These are phyloP conservation scores for Calycopis cecrops DNA, from an alignment of 1,140 invertebrate species.

Conservation along the genomic window DNA sequence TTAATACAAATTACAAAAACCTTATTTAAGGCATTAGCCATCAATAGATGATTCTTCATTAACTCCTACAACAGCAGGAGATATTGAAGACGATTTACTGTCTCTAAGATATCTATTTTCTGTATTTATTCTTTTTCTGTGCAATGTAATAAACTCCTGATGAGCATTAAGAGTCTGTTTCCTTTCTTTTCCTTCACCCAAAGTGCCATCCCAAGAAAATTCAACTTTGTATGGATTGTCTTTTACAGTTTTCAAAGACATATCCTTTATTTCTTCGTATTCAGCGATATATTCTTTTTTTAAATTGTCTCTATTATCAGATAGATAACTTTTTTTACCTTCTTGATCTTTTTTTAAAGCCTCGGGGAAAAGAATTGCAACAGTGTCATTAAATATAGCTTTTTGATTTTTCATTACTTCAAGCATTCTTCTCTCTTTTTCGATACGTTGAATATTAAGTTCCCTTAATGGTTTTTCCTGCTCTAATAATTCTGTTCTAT, in stretches of 20 bases:
- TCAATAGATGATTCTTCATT: too few species aligned
- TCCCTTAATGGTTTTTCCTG: constrained; percentile 68
- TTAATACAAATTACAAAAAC: too few species aligned
- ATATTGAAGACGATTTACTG: too few species aligned
- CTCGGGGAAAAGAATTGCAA: constrained; percentile 70
- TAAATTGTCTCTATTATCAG: constrained; percentile 38
- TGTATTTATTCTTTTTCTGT: constrained; percentile 42
- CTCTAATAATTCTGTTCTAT: constrained; percentile 60
- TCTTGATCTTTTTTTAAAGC: constrained; percentile 56
- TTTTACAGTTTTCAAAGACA: constrained; percentile 39
- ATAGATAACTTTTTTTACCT: constrained; percentile 43
- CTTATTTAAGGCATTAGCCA: too few species aligned
- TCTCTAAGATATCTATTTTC: neutral
- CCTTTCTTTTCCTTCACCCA: constrained; percentile 59
- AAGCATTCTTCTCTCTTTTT: constrained; percentile 65
- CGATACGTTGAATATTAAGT: constrained; percentile 58
- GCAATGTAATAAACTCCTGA: constrained; percentile 51
- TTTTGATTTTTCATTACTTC: constrained; percentile 71
- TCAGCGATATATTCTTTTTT: constrained; percentile 53
- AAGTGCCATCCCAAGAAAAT: constrained; percentile 63
- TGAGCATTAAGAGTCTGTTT: constrained; percentile 50
- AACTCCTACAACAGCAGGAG: too few species aligned
- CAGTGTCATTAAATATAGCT: constrained; percentile 69
- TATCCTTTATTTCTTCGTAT: constrained; percentile 44
- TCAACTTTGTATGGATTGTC: constrained; percentile 50